Base-by-base conservation (phyloP, 2,113 vertebrate species). In the Phyllostomus discolor region DNA sequence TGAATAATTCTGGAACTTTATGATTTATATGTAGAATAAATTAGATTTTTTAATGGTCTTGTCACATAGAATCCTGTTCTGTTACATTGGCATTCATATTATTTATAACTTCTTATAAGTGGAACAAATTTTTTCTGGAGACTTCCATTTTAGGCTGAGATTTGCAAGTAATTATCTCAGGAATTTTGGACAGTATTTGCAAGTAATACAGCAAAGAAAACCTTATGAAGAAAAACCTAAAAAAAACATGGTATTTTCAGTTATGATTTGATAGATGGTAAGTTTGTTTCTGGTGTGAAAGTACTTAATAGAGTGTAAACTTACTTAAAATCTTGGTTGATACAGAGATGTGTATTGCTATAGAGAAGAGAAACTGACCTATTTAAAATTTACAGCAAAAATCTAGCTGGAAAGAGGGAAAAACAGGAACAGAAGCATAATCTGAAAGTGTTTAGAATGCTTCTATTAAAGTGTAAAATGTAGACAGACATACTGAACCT, bases 331-430 rank as follows among this genome's bases (percentile, higher is more conserved):
- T 78, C 16, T 7, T 52, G 10, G 67, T 62, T 93, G 91, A 66
- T 4, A 73, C 22, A 67, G 16, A 97, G 66, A 2, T 88, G 7
- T 92, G 16, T 2, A 57, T 81, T 96, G 33, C 17, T 91, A 9
- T 67, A 52, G 26, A 64, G 64, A 70, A 89, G 20, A 90, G 9
- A 8, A 78, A 66, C 28, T 91, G 31, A 7, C 33, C 81, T 73
- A 41, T 75, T 80, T 80, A 96, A 92, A 70, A 80, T 79, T 66
- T 43, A 54, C 5, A 57, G 33, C 24, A 90, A 92, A 97, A 95
- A 66, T 87, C 38, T 94, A 76, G 16, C 31, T 10, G 88, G 41
- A 64, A 1, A n/a, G 26, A 31, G 4, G 6, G 1, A 69, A 41
- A n/a, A 52, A 59, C 11, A 87, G 17, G 35, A 17, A 76, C 84